A percentile compares a stretch with the other conserved stretches of the same genome.
phyloP scores from a whole-genome alignment of 1,140 invertebrate species.

The Ptiloglossa arizonensis region DNA sequence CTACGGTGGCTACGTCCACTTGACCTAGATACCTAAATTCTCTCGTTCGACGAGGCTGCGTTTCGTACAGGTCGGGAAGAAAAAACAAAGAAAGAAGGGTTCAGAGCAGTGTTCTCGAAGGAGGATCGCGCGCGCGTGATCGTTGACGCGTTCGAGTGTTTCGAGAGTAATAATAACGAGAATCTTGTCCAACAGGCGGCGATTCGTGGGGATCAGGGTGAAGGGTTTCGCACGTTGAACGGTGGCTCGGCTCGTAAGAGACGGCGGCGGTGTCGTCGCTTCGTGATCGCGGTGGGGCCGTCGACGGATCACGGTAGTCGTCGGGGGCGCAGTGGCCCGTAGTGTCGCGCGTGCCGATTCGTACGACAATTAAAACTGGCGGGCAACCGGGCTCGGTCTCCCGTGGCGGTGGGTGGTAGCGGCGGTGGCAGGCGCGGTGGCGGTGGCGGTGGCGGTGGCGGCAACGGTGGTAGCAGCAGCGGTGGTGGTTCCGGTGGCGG shows the following conservation, averaged over 20 bases:
- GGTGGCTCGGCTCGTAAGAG: slow-evolving; percentile 15
- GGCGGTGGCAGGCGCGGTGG: slow-evolving; percentile 54
- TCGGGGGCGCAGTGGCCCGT: slow-evolving; percentile 53
- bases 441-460: slow-evolving; percentile 68
- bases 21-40: no score
- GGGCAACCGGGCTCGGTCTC: slow-evolving; percentile 81
- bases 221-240: slow-evolving; percentile 21
- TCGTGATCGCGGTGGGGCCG: slow-evolving; percentile 35
- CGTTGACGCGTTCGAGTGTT: no score
- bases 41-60: no score
- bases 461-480: slow-evolving; percentile 24
- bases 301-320: slow-evolving; percentile 38
- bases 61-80: no score
- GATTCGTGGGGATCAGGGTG: slow-evolving; percentile 11
- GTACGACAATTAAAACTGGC: slow-evolving; percentile 79
- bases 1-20: no score
- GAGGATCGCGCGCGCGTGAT: no score
- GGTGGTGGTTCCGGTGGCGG: slow-evolving; percentile 51
- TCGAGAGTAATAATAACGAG: no score
- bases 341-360: slow-evolving; percentile 65
- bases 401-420: slow-evolving; percentile 79
- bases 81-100: no score
- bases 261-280: slow-evolving; percentile 42
- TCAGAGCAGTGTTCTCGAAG: no score
- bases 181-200: slow-evolving; percentile 20